A percentile compares a stretch with the other conserved stretches of the same genome.
phyloP scores from a whole-genome alignment of 2,113 vertebrate genomes.

The Poeciliopsis retropinna region DNA sequence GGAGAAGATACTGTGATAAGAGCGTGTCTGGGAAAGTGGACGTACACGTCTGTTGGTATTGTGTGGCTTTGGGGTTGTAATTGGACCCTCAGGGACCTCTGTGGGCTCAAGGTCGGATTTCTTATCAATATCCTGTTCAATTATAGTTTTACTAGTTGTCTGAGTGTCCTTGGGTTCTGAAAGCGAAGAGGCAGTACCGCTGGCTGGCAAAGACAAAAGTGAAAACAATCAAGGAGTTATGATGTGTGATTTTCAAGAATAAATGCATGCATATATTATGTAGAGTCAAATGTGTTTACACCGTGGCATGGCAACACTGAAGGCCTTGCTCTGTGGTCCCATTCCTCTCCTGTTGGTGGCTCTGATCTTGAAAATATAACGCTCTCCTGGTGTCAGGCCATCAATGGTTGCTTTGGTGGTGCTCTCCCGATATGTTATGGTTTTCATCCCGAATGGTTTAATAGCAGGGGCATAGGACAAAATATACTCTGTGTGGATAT shows the following conservation, averaged over 20 bases:
- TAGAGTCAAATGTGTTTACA: conserved; percentile 79
- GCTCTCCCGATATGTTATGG: conserved; percentile 86
- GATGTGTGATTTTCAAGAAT: background rate
- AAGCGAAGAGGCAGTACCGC: conserved; percentile 62
- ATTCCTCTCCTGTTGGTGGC: conserved; percentile 93
- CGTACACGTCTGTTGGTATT: conserved; percentile 67
- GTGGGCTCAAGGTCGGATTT: conserved; percentile 66
- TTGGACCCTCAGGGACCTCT: conserved; percentile 55
- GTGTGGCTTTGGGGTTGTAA: background rate
- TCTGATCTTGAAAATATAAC: conserved; percentile 97
- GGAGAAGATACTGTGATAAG: conserved; percentile 80
- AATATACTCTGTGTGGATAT: conserved; percentile 91
- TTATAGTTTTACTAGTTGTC: conserved; percentile 57
- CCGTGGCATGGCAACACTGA: conserved; percentile 88
- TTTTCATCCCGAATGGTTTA: conserved; percentile 97
- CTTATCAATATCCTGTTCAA: conserved; percentile 63
- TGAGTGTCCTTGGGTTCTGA: conserved; percentile 64
- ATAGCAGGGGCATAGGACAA: conserved; percentile 97
- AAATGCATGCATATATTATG: background rate
- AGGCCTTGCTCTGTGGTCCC: conserved; percentile 94
- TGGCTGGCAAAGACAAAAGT: conserved; percentile 73
- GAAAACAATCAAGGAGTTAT: conserved; percentile 16
- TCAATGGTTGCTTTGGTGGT: conserved; percentile 89
- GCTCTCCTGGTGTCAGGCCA: conserved; percentile 91
- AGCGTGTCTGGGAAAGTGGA: conserved; percentile 77